Base-by-base conservation (phyloP, 2,888 invertebrate species). In the Achlya flavicornis region DNA sequence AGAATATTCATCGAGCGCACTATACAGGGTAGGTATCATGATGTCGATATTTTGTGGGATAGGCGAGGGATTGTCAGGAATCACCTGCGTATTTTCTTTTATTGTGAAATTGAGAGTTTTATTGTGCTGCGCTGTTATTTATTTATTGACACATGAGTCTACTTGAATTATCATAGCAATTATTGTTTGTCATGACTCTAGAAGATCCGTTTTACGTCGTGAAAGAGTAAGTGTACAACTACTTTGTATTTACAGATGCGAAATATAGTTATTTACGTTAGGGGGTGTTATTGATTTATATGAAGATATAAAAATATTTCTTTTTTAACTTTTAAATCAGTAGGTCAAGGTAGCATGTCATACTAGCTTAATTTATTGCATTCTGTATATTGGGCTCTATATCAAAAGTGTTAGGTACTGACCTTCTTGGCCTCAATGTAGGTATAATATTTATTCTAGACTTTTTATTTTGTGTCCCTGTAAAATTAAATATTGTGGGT, bases 141-240 rank as follows among this genome's bases (percentile, higher is more conserved):
- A 19, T 8, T 16, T 53, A 66, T 64, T 76, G 74, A 88, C 89
- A 84, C 87, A 92, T 92, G 92, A 81, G 77, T 84, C 82, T 76
- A 74, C 75, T 85, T 80, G 76, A 70, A 74, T 71, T 78, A 77
- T 70, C 77, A 73, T 78, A 75, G 72, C 79, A 80, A 69, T 80
- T 90, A 82, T 87, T 91, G 85, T 94, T 94, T 96, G 97, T 96
- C 96, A 98, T 99, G 98, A 98, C 98, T 96, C 96, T 98, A 94
- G 98, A 99, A 95, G 99, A 99, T 95, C 99, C 99, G 76, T 99
- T 98, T 95, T 98, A 98, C 96, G 98, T 98, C 92, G 98, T 99
- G 81, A 98, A 98, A 96, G 98, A 98, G 99, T 99, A 96, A 97
- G 98, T 96, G 66, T 59, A 43, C 26, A 64, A 69, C 68, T 64